A percentile compares a stretch with the other conserved stretches of the same genome.
Evolutionary conservation across 2,888 invertebrate genomes (phyloP).

Genomic region (Parascotia fuliginaria): DNA sequence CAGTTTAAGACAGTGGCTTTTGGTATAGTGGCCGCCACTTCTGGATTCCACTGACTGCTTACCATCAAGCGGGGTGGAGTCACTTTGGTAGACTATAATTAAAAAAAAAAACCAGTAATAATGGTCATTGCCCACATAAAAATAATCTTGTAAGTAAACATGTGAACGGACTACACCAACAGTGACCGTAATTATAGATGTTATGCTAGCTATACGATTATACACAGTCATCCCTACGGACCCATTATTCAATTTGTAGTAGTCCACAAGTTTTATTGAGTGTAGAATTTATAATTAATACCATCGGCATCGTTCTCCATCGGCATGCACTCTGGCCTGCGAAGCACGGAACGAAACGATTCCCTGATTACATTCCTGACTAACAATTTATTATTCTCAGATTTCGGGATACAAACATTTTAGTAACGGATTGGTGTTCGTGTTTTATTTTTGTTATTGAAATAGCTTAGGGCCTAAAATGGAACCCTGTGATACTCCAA

Average conservation of each 20-base stretch:
- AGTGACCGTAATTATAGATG: not conserved
- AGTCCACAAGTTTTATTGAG: constrained; percentile 23
- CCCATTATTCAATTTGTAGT: constrained; percentile 53
- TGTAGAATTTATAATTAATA: constrained; percentile 39
- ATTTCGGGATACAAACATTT: constrained; percentile 12
- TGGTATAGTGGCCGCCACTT: too few species aligned
- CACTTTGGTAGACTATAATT: too few species aligned
- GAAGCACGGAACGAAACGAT: constrained; percentile 17
- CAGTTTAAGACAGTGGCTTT: too few species aligned
- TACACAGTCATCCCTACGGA: constrained; percentile 27
- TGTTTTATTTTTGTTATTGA: constrained; percentile 2
- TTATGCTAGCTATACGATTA: constrained; percentile 9
- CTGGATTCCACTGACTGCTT: too few species aligned
- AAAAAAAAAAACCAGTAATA: too few species aligned
- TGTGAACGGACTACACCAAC: not conserved
- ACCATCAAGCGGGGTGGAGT: too few species aligned
- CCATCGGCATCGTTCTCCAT: too few species aligned
- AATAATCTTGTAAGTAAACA: too few species aligned
- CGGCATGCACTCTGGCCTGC: too few species aligned
- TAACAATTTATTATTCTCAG: constrained; percentile 27
- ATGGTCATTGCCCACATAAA: too few species aligned
- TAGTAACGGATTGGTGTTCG: constrained; percentile 1
- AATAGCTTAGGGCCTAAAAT: not conserved
- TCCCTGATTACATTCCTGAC: constrained; percentile 36
- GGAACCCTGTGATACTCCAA: too few species aligned